phyloP scores from a whole-genome alignment of 1,140 invertebrate species.

The Anastrepha obliqua region DNA sequence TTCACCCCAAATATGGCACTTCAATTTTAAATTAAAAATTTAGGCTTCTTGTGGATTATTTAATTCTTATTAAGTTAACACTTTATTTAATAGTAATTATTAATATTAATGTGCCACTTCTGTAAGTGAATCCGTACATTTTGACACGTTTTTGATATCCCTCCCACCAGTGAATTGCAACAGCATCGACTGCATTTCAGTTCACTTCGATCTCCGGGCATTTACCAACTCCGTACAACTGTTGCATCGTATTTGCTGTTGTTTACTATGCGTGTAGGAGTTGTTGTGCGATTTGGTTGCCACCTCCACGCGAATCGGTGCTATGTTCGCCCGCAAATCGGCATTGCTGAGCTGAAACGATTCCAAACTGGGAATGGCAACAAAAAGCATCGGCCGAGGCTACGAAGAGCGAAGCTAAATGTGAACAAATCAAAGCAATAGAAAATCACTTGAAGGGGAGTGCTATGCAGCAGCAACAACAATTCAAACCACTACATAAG shows the following conservation, averaged over 20 bases:
- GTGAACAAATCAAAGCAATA: slow-evolving; percentile 42
- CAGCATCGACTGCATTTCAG: too few relatives aligned
- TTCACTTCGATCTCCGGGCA: not conserved
- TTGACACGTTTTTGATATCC: too few relatives aligned
- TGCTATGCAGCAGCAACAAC: slow-evolving; percentile 20
- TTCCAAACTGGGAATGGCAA: not conserved
- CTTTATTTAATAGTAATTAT: too few relatives aligned
- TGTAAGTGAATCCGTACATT: too few relatives aligned
- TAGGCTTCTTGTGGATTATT: too few relatives aligned
- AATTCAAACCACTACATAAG: slow-evolving; percentile 1
- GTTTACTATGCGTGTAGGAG: not conserved
- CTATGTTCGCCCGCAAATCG: not conserved
- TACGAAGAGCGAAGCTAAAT: slow-evolving; percentile 4
- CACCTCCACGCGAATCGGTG: slow-evolving; percentile 57
- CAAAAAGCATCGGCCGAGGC: slow-evolving; percentile 8
- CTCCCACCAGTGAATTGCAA: too few relatives aligned
- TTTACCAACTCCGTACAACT: not conserved
- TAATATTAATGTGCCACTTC: too few relatives aligned
- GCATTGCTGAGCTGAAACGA: not conserved
- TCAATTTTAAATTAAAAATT: too few relatives aligned
- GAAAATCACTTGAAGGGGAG: slow-evolving; percentile 38
- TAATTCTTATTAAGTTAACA: too few relatives aligned
- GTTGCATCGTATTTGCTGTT: not conserved
- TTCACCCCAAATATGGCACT: too few relatives aligned
- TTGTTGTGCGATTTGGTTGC: slow-evolving; percentile 3